Evolutionary conservation across 2,888 invertebrate genomes (phyloP).

Genomic region (Trachelus tabidus): DNA sequence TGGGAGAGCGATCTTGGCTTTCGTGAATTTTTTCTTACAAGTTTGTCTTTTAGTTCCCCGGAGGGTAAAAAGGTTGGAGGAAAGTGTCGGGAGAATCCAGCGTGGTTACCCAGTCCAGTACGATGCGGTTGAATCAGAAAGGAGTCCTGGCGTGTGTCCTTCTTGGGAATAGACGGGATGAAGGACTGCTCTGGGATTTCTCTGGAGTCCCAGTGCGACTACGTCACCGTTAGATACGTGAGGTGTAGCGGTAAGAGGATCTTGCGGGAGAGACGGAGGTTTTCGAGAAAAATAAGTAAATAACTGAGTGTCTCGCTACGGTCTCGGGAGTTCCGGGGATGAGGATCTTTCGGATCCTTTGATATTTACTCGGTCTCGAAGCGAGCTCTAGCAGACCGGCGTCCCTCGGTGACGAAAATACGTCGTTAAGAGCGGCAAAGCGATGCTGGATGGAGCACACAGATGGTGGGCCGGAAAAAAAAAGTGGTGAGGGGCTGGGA

Average conservation of each 20-base stretch:
- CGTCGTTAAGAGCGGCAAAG: background rate
- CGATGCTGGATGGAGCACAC: background rate
- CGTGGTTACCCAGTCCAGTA: too few relatives aligned
- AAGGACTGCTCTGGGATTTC: constrained; percentile 32
- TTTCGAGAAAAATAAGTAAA: background rate
- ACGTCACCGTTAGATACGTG: background rate
- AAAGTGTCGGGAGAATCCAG: background rate
- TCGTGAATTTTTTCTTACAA: background rate
- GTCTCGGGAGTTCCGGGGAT: constrained; percentile 22
- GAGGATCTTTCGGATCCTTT: background rate
- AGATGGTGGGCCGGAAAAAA: background rate
- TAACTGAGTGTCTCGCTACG: constrained; percentile 6
- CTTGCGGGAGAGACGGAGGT: background rate
- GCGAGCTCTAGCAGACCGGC: background rate
- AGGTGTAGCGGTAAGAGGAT: background rate
- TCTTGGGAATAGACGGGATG: constrained; percentile 20
- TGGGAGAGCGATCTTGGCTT: background rate
- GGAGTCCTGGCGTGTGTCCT: constrained; percentile 23
- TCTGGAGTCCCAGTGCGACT: constrained; percentile 8
- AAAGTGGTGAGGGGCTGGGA: fast-evolving
- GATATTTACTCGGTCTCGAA: background rate
- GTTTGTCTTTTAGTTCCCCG: background rate
- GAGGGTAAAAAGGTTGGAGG: background rate
- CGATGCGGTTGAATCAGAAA: constrained; percentile 3
- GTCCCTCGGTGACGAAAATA: background rate